A percentile compares a stretch with the other conserved stretches of the same genome.
phyloP scores from a whole-genome alignment of 2,113 vertebrate species.

The Catharus minimus region DNA sequence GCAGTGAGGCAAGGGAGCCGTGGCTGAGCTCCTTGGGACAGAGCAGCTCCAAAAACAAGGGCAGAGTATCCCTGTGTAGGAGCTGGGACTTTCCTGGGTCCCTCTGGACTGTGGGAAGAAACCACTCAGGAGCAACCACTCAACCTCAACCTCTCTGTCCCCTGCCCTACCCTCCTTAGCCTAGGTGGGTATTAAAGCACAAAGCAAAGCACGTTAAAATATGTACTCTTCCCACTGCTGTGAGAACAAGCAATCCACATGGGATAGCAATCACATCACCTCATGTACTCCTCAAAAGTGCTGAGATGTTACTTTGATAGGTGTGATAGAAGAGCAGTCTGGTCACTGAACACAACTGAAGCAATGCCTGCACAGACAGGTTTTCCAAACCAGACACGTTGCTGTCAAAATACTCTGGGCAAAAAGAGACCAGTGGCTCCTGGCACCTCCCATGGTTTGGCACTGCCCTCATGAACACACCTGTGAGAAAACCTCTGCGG shows the following conservation, averaged over 20 bases:
- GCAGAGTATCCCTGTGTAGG: neutral
- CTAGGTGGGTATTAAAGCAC: neutral
- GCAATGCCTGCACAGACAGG: slow-evolving; percentile 7
- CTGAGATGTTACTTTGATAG: slow-evolving; percentile 12
- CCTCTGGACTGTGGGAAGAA: neutral
- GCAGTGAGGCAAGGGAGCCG: neutral
- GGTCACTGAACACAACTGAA: neutral
- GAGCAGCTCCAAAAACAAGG: neutral
- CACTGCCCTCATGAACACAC: neutral
- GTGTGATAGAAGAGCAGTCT: neutral
- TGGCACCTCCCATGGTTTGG: neutral
- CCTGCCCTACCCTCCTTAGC: neutral
- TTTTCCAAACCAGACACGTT: neutral
- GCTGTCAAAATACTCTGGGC: neutral
- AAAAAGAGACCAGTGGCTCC: neutral
- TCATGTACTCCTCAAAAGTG: neutral
- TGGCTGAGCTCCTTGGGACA: neutral
- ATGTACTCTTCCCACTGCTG: neutral
- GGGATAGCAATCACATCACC: neutral
- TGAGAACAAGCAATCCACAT: neutral
- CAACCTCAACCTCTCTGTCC: neutral
- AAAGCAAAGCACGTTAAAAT: neutral
- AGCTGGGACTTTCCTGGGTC: neutral
- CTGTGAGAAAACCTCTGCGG: neutral
- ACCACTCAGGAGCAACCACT: neutral